These are phyloP conservation scores for Drosophila truncata DNA, from an alignment of 1,140 invertebrate species.

Conservation along the genomic window DNA sequence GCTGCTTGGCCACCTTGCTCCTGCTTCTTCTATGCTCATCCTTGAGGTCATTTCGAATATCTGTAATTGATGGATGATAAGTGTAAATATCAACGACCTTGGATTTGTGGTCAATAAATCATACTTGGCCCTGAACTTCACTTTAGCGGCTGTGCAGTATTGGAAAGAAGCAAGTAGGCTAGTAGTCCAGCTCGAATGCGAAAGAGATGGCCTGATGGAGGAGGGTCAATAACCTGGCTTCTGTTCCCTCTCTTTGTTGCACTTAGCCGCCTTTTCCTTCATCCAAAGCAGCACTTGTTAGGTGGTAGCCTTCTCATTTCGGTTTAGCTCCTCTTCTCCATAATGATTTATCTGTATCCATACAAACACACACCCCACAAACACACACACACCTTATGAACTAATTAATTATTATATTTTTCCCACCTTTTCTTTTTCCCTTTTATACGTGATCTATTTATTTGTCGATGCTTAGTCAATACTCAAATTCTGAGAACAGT, in stretches of 20 bases:
- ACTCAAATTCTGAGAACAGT: conserved; percentile 82
- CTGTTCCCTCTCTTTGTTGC: conserved; percentile 1
- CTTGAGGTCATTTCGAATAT: neutral
- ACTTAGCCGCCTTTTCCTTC: conserved; percentile 9
- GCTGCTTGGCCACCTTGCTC: conserved; percentile 1
- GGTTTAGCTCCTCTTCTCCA: conserved; percentile 31
- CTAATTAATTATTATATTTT: conserved; percentile 73
- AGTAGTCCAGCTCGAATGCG: conserved; percentile 6
- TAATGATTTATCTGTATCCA: conserved; percentile 35
- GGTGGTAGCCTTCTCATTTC: neutral
- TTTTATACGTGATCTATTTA: conserved; percentile 45
- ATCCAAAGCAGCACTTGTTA: conserved; percentile 8
- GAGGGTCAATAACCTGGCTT: conserved; percentile 9
- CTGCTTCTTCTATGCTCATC: neutral
- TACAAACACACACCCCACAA: conserved; percentile 15
- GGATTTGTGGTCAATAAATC: neutral
- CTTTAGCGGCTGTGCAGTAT: neutral
- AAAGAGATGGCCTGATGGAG: conserved; percentile 26
- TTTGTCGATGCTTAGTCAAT: conserved; percentile 65
- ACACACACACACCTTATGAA: conserved; percentile 48
- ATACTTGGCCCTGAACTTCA: neutral
- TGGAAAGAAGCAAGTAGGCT: conserved; percentile 7
- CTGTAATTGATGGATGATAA: neutral
- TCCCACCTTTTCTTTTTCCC: conserved; percentile 64
- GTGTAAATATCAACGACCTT: neutral